phyloP scores from a whole-genome alignment of 2,797 vertebrate genomes.

The Aulostomus chinensis region DNA sequence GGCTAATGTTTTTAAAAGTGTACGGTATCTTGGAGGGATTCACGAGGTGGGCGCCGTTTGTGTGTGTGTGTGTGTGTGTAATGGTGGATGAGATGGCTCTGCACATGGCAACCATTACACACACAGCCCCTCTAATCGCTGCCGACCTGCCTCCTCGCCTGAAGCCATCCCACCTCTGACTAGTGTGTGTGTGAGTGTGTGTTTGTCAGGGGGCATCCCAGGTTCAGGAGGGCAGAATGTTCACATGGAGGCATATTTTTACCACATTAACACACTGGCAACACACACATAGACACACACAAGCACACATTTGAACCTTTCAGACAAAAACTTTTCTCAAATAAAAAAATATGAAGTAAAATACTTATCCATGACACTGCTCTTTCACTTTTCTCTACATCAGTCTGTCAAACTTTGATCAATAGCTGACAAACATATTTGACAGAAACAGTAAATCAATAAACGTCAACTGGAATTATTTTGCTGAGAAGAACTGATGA shows the following conservation, averaged over 20 bases:
- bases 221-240: conserved; percentile 82
- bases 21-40: conserved; percentile 77
- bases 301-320: conserved; percentile 30
- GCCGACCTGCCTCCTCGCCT: conserved; percentile 80
- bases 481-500: conserved; percentile 1
- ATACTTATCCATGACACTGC: conserved; percentile 17
- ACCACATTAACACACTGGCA: conserved; percentile 68
- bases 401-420: too few relatives aligned
- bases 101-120: conserved; percentile 87
- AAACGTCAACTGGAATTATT: too few relatives aligned
- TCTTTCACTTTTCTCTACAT: conserved; percentile 14
- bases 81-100: conserved; percentile 76
- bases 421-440: too few relatives aligned
- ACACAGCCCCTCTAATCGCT: conserved; percentile 82
- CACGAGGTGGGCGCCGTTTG: conserved; percentile 57
- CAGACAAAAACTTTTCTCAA: conserved; percentile 26
- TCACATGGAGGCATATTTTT: conserved; percentile 77
- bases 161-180: conserved; percentile 81
- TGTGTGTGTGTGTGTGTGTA: conserved; percentile 72
- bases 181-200: conserved; percentile 36
- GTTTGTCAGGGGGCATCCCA: conserved; percentile 76
- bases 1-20: conserved; percentile 86
- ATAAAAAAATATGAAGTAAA: conserved; percentile 34
- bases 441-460: too few relatives aligned
- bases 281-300: conserved; percentile 14